Percentiles rank a stretch among this genome's conserved stretches.
Conservation (phyloP, 2,888 invertebrate species). For the Eretmocerus hayati region DNA sequence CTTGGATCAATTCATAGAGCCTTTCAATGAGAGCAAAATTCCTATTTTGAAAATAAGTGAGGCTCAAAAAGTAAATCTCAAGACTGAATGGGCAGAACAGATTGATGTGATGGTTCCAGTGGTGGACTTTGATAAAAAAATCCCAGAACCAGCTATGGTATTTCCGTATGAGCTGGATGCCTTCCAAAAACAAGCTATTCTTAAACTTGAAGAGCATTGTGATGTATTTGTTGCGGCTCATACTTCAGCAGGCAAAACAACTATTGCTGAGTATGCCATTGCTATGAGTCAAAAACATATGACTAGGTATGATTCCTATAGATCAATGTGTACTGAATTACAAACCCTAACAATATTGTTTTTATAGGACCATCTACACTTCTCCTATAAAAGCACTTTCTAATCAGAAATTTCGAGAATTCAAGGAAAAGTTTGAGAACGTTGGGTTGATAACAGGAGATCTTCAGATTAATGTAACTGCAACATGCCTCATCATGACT, state of each 20-base stretch:
- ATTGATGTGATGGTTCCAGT: conserved; percentile 77
- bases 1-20: conserved; percentile 38
- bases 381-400: conserved; percentile 98
- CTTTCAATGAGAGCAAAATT: conserved; percentile 39
- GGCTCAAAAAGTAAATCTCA: conserved; percentile 46
- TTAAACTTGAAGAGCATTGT: conserved; percentile 86
- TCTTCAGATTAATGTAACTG: conserved; percentile 88
- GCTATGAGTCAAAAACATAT: conserved; percentile 88
- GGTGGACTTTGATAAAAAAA: conserved; percentile 68
- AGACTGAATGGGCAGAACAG: conserved; percentile 82
- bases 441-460: conserved; percentile 94
- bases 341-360: conserved; percentile 8
- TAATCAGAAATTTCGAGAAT: conserved; percentile 98
- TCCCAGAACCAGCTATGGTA: conserved; percentile 77
- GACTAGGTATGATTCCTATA: conserved; percentile 57
- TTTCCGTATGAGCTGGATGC: conserved; percentile 91
- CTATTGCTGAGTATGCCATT: conserved; percentile 98
- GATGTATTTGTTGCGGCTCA: conserved; percentile 99
- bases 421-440: conserved; percentile 84
- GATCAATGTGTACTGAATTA: conserved; percentile 1
- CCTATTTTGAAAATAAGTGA: conserved; percentile 66
- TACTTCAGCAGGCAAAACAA: conserved; percentile 98
- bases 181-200: conserved; percentile 95
- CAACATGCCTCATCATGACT: conserved; percentile 96
- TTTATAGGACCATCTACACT: conserved; percentile 79